Base-by-base conservation (phyloP, 2,888 invertebrate genomes). In the Ptycholaimellus sp. region DNA sequence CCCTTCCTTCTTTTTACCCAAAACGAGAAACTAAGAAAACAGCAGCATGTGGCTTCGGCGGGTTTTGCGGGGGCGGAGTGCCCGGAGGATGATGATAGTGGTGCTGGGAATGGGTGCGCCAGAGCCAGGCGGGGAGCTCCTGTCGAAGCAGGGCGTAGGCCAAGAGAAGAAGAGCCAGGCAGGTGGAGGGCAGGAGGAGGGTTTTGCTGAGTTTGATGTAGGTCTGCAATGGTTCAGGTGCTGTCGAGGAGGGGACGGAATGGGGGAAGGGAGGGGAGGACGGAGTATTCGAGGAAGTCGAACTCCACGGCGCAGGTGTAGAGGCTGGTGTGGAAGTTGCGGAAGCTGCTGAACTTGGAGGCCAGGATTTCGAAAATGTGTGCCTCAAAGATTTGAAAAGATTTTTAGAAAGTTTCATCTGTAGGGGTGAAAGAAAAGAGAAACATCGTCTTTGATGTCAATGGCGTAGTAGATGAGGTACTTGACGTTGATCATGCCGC, bases 291-390 rank as follows among this genome's bases (percentile, higher is more conserved):
- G 31, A 77, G 53, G 51, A 74, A 76, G 50, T 74, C 74, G 53
- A 77, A 79, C 40, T 75, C 76, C 0, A 68, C 65, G 0, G 74
- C 71, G 55, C 77, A 78, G 0, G 76, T 76, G 49, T 78, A 79
- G 2, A 80, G 57, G 52, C 74, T 57, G 0, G 76, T 74, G 50
- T 79, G 75, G 51, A 79, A 79, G 44, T 68, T 72, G 47, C 68
- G 69, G 51, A 66, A 74, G 45, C 65, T 58, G 0, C 68, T 67
- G 36, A 79, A 67, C 54, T 79, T 79, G 0, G 76, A 68, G 36
- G 62, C 63, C 2, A 78, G 58, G 16, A 79, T 68, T 41, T 75
- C 72, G 57, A 72, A 71, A 3, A 79, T 68, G 51, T 78, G 77
- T 1, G 67, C 66, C 59, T 75, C 46, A 22, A 52, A 52, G 35